Base-by-base conservation (phyloP, 2,113 vertebrate genomes). In the Columbina picui region DNA sequence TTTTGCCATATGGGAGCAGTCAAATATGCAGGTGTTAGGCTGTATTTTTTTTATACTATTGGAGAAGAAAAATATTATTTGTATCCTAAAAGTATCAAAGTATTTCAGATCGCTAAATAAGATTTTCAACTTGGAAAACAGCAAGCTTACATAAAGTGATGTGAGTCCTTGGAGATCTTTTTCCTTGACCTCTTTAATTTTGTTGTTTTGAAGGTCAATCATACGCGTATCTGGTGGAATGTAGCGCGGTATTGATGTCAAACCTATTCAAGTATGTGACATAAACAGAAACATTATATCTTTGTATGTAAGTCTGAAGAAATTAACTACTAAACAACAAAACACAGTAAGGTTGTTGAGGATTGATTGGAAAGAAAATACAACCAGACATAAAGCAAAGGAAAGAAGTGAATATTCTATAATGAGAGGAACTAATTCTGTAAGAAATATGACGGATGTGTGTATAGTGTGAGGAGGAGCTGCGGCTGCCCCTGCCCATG, bases 181-280 rank as follows among this genome's bases (percentile, higher is more conserved):
- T 97, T 99, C 99, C 96, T 99, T 99, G 96, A 99, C 99, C 94
- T 99, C 99, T 36, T 97, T 99, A 94, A 99, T 99, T 96, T 99
- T 99, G 87, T 99, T 99, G 98, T 99, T 99, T 96, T 99, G 99
- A 92, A 99, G 99, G 78, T 99, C 99, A 30, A 99, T 96, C 98
- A 99, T 98, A 67, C 98, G 96, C 12, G 99, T 99, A 74, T 99
- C 99, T 75, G 94, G 96, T 12, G 99, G 99, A 96, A 99, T 99
- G 96, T 99, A 99, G 69, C 96, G 98, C 82, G 99, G 99, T 79
- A 99, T 97, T 5, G 98, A 98, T 59, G 98, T 98, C 96, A 99
- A 95, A 97, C 99, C 99, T 99, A 80, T 97, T 80, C 63, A 43
- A 97, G 70, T 77, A 20, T 29, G 89, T 92, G 91, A 70, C 47